These are phyloP conservation scores for Tiphia femorata DNA, from an alignment of 2,888 invertebrate species.

Conservation along the genomic window DNA sequence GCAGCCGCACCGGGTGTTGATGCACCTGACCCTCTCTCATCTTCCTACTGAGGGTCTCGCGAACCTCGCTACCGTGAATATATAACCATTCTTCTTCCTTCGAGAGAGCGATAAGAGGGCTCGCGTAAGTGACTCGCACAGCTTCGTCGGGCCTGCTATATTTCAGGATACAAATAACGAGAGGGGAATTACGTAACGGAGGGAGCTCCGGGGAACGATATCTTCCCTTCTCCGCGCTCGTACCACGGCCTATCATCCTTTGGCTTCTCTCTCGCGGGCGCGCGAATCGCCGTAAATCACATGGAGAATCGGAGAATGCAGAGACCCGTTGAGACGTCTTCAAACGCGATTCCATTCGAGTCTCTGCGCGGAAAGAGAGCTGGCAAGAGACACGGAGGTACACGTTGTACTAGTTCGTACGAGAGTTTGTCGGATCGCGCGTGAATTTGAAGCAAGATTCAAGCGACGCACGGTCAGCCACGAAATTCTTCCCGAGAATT, in stretches of 20 bases:
- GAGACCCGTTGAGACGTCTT: neutral
- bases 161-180: constrained; percentile 41
- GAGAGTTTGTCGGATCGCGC: too few species aligned
- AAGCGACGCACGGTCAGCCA: too few species aligned
- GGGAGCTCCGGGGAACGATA: constrained; percentile 37
- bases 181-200: constrained; percentile 43
- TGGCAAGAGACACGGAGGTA: too few species aligned
- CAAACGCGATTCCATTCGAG: too few species aligned
- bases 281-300: constrained; percentile 23
- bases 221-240: constrained; percentile 25
- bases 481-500: too few species aligned
- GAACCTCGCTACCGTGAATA: constrained; percentile 47
- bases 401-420: too few species aligned
- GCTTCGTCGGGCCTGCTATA: constrained; percentile 22
- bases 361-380: too few species aligned
- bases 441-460: too few species aligned
- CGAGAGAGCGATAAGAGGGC: constrained; percentile 45
- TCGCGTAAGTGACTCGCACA: constrained; percentile 31
- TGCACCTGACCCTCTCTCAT: constrained; percentile 61
- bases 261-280: constrained; percentile 5
- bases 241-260: too few species aligned
- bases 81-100: constrained; percentile 49
- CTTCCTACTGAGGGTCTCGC: constrained; percentile 54
- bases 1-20: constrained; percentile 48
- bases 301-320: constrained; percentile 25